Evolutionary conservation across 2,888 invertebrate genomes (phyloP), one percentile per base, ranked within the genome.

Genomic region (Hartigia nigra): DNA sequence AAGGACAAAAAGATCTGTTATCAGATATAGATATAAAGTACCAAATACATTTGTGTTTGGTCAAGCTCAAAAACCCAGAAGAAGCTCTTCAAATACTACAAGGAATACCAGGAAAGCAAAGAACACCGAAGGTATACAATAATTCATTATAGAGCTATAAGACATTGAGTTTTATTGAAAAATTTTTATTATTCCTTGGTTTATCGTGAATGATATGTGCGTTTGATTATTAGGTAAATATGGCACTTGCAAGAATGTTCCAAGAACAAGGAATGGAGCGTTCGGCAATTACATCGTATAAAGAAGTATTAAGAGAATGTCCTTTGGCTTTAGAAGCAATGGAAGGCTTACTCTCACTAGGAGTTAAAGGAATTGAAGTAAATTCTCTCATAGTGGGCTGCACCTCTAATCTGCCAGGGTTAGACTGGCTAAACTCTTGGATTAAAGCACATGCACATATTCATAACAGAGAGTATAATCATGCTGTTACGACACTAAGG

Each of bases 291-390:
- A 93, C 95, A 2, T 95, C 95, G 39, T 97, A 95, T 89, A 96
- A 96, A 89, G 97, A 97, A 92, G 96, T 97, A 12, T 89, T 97
- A 75, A 93, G 95, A 83, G 95, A 95, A 86, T 95, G 95, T 87
- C 96, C 97, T 0, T 92, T 96, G 88, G 95, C 96, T 0, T 86
- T 97, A 79, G 96, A 96, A 86, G 96, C 96, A 11, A 95, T 95
- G 3, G 95, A 95, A 89, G 95, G 95, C 79, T 92, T 97, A 34
- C 91, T 97, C 76, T 93, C 94, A 81, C 91, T 97, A 74, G 96
- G 96, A 1, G 93, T 95, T 31, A 94, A 95, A 90, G 96, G 95
- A 31, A 93, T 94, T 70, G 96, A 97, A 91, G 95, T 97, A 0
- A 94, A 95, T 87, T 94, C 95, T 2, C 91, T 96, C 76, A 94